phyloP scores from a whole-genome alignment of 2,888 invertebrate genomes.

The Neoaliturus tenellus region DNA sequence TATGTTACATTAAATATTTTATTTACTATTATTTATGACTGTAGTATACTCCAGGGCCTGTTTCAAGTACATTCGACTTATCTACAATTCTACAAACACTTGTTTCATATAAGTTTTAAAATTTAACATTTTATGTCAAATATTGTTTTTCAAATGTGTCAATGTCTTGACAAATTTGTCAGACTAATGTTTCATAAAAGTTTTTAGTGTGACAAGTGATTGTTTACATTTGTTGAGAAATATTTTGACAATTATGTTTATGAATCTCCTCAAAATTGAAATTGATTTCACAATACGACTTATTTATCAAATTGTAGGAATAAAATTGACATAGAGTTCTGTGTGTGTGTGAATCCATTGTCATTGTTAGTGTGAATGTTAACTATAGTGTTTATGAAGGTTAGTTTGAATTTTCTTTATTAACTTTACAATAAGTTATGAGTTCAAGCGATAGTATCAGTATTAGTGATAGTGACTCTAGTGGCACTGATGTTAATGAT shows the following conservation, averaged over 20 bases:
- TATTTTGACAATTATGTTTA: neutral
- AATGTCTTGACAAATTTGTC: neutral
- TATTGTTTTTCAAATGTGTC: slow-evolving; percentile 9
- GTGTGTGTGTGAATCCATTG: neutral
- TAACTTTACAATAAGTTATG: neutral
- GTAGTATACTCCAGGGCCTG: too few species aligned
- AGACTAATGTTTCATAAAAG: neutral
- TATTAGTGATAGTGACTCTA: slow-evolving; percentile 10
- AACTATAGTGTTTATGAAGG: neutral
- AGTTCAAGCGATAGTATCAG: slow-evolving; percentile 5
- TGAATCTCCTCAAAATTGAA: neutral
- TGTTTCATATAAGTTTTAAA: slow-evolving; percentile 8
- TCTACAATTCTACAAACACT: neutral
- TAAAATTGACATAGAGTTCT: slow-evolving; percentile 12
- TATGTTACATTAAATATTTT: too few species aligned
- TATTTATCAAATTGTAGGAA: neutral
- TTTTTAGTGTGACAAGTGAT: slow-evolving; percentile 3
- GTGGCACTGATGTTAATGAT: neutral
- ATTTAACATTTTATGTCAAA: neutral
- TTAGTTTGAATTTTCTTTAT: neutral
- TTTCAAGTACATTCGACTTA: neutral
- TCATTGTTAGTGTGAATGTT: neutral
- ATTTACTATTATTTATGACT: too few species aligned
- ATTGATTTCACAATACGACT: slow-evolving; percentile 10
- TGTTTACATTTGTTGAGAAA: neutral